These are phyloP conservation scores for Drosophila diplacantha DNA, from an alignment of 2,888 invertebrate genomes.

Conservation along the genomic window DNA sequence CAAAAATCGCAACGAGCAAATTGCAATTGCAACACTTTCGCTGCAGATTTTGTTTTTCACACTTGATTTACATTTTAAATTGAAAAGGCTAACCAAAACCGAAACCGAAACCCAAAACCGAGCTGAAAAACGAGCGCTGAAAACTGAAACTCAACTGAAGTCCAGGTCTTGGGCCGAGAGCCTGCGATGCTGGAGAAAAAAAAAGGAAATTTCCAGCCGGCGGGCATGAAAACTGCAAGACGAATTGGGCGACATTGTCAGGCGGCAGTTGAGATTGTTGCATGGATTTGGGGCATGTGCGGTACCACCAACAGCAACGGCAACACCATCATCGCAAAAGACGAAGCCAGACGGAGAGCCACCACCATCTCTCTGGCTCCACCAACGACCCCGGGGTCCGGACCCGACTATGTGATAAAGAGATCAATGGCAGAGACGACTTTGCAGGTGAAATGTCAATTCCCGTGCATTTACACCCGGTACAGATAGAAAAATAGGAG, in stretches of 20 bases:
- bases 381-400: slow-evolving; percentile 13
- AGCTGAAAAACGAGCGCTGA: slow-evolving; percentile 34
- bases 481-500: slow-evolving; percentile 22
- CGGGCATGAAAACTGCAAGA: slow-evolving; percentile 67
- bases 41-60: slow-evolving; percentile 68
- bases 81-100: slow-evolving; percentile 59
- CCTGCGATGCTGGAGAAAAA: slow-evolving; percentile 20
- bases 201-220: slow-evolving; percentile 60
- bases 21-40: slow-evolving; percentile 71
- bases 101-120: slow-evolving; percentile 34
- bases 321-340: slow-evolving; percentile 7
- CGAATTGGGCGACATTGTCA: slow-evolving; percentile 70
- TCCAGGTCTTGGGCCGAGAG: slow-evolving; percentile 13
- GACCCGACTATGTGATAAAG: slow-evolving; percentile 54
- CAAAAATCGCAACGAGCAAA: slow-evolving; percentile 66
- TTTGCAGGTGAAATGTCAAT: slow-evolving; percentile 67
- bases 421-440: slow-evolving; percentile 63
- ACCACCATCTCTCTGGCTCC: slow-evolving; percentile 1
- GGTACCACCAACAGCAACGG: slow-evolving; percentile 20
- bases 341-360: slow-evolving; percentile 9
- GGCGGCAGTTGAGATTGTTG: slow-evolving; percentile 42
- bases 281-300: slow-evolving; percentile 57
- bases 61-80: slow-evolving; percentile 71
- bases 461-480: slow-evolving; percentile 36
- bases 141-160: slow-evolving; percentile 32